Conservation (phyloP, 2,797 vertebrate species). For the Rhinoraja longicauda region DNA sequence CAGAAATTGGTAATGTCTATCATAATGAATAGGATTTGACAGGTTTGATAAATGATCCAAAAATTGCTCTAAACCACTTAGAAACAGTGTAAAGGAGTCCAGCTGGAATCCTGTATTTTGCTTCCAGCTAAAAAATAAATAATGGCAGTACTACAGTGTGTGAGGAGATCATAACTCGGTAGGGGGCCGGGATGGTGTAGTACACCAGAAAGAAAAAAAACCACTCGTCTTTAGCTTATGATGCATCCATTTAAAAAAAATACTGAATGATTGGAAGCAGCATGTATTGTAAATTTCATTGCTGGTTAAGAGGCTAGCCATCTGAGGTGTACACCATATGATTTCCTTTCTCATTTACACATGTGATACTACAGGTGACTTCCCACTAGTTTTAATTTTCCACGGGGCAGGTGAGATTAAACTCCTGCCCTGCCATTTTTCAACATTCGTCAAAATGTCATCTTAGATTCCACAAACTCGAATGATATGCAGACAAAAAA, state of each 20-base stretch:
- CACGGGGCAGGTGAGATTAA: not conserved
- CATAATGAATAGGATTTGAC: conserved; percentile 27
- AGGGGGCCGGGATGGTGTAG: not conserved
- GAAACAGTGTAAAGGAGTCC: no score
- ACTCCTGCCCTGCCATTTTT: not conserved
- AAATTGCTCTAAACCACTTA: conserved; percentile 2
- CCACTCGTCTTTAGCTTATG: not conserved
- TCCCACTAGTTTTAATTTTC: not conserved
- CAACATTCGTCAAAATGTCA: not conserved
- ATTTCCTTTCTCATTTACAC: not conserved
- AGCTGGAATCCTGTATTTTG: not conserved
- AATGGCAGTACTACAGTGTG: not conserved
- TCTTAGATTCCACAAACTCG: conserved; percentile 1
- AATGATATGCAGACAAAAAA: not conserved
- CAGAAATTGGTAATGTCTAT: not conserved
- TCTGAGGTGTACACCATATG: not conserved
- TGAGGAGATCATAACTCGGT: not conserved
- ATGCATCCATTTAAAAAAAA: not conserved
- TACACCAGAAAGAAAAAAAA: not conserved
- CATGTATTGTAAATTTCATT: not conserved
- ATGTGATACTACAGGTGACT: not conserved
- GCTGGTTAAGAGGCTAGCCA: not conserved
- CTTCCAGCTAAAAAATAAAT: not conserved
- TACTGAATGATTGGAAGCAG: not conserved
- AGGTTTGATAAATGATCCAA: conserved; percentile 2